These are phyloP conservation scores for Xyrauchen texanus DNA, from an alignment of 2,113 vertebrate genomes.

Conservation along the genomic window DNA sequence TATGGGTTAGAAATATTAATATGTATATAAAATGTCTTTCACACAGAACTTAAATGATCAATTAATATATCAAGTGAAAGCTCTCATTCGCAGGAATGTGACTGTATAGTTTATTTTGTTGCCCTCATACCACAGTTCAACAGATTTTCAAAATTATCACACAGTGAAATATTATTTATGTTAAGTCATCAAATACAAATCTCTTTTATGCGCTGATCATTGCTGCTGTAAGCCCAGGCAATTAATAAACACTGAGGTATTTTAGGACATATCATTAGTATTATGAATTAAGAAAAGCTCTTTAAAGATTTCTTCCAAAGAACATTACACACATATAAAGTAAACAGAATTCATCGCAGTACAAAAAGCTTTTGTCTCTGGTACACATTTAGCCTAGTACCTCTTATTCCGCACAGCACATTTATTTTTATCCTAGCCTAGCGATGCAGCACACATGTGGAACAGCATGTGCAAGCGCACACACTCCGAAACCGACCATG, in stretches of 20 bases:
- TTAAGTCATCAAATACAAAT: no score
- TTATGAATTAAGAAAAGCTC: background rate
- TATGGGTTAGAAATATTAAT: no score
- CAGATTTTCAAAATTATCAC: no score
- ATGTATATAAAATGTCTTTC: no score
- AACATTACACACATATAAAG: background rate
- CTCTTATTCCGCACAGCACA: background rate
- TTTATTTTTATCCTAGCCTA: slow-evolving; percentile 27
- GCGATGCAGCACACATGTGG: slow-evolving; percentile 28
- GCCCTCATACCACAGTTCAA: no score
- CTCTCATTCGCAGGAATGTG: no score
- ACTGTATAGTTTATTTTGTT: no score
- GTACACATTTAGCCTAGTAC: slow-evolving; percentile 10
- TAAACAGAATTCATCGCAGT: background rate
- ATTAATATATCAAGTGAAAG: no score
- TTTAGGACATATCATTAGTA: background rate
- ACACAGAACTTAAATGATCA: no score
- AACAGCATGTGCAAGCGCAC: slow-evolving; percentile 3
- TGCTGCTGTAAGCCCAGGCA: background rate
- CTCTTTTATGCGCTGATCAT: no score
- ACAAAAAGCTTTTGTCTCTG: slow-evolving; percentile 10
- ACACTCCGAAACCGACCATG: slow-evolving; percentile 5
- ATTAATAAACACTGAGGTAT: background rate
- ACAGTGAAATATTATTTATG: no score
- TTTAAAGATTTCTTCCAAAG: background rate